These are phyloP conservation scores for Perizoma affinitatum DNA, from an alignment of 2,888 invertebrate species.

Conservation along the genomic window DNA sequence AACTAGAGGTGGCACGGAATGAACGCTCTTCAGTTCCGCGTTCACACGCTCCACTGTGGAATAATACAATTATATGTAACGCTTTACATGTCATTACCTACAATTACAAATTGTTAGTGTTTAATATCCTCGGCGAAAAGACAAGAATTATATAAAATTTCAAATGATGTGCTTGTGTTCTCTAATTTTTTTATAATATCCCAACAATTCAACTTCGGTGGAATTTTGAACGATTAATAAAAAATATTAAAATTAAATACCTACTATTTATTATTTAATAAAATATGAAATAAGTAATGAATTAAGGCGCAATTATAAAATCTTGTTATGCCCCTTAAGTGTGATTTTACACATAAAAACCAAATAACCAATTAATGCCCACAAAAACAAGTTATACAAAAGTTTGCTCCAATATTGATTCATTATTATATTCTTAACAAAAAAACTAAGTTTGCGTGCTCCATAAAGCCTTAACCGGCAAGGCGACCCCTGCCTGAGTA, in stretches of 20 bases:
- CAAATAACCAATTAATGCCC: too few species aligned
- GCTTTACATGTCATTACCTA: slow-evolving; percentile 14
- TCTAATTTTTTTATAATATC: too few species aligned
- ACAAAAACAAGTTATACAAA: neutral
- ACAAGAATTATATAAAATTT: neutral
- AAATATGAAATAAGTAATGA: too few species aligned
- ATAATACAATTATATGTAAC: slow-evolving; percentile 23
- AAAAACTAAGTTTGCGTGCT: slow-evolving; percentile 9
- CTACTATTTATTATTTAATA: too few species aligned
- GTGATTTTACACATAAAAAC: too few species aligned
- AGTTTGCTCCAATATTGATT: neutral
- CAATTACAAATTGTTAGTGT: neutral
- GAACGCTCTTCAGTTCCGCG: slow-evolving; percentile 62
- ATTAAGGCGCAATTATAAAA: too few species aligned
- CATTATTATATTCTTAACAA: slow-evolving; percentile 2
- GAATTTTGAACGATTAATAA: too few species aligned
- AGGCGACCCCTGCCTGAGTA: slow-evolving; percentile 11
- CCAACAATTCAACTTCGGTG: too few species aligned
- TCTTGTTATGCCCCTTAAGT: too few species aligned
- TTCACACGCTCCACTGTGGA: slow-evolving; percentile 44
- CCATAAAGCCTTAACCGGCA: slow-evolving; percentile 10
- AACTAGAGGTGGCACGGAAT: slow-evolving; percentile 69
- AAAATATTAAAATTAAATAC: too few species aligned
- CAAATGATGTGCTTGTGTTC: neutral
- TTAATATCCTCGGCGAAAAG: neutral